Percentiles rank a stretch among this genome's conserved stretches.
These are phyloP conservation scores for Brachionus koreanus DNA, from an alignment of 1,140 invertebrate genomes.

Conservation along the genomic window DNA sequence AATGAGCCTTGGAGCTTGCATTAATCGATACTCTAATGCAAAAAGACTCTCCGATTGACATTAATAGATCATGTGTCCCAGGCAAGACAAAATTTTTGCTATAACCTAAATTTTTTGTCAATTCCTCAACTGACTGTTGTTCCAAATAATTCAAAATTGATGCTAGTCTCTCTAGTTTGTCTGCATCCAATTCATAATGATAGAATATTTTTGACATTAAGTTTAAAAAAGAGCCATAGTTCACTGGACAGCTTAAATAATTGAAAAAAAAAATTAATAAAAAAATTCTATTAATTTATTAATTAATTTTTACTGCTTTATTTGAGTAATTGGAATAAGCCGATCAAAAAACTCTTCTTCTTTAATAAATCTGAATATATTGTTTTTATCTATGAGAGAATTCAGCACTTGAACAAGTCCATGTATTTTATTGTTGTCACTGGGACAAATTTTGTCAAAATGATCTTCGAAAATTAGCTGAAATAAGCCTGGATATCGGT, in stretches of 20 bases:
- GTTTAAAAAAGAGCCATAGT: background rate
- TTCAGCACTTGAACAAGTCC: background rate
- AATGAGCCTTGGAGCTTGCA: background rate
- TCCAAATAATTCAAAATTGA: background rate
- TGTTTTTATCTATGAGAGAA: slow-evolving; percentile 9
- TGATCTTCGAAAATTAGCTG: background rate
- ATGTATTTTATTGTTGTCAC: slow-evolving; percentile 4
- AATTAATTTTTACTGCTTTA: background rate
- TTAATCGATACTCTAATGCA: background rate
- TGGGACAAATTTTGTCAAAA: background rate
- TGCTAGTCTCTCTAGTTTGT: background rate
- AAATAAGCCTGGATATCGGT: background rate
- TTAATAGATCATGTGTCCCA: slow-evolving; percentile 6
- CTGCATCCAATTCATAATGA: background rate
- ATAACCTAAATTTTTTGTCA: background rate
- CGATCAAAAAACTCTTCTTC: background rate
- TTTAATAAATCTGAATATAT: slow-evolving; percentile 9
- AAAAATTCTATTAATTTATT: background rate
- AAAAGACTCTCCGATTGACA: slow-evolving; percentile 9
- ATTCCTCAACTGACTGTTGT: background rate
- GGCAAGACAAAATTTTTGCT: slow-evolving; percentile 1
- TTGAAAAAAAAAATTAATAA: background rate
- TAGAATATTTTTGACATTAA: slow-evolving; percentile 11
- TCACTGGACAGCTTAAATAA: background rate
- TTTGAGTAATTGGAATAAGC: background rate